Evolutionary conservation across 2,113 vertebrate species (phyloP).

Genomic region (Clarias magur): DNA sequence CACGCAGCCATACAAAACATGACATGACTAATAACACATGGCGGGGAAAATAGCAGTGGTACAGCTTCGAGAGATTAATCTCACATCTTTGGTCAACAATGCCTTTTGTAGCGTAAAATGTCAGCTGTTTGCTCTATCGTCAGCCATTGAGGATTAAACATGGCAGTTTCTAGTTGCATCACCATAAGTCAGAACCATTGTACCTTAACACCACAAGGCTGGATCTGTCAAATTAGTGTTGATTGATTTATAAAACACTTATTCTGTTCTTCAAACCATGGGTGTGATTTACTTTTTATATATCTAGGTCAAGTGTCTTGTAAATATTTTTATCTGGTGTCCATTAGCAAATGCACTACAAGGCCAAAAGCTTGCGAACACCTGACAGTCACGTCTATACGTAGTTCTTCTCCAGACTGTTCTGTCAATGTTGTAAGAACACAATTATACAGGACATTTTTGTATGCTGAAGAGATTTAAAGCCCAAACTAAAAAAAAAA

Average conservation of each 20-base stretch:
- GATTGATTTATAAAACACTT: background rate
- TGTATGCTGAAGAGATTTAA: background rate
- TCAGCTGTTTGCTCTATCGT: background rate
- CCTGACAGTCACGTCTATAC: background rate
- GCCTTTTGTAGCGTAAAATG: background rate
- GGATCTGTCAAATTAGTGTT: conserved; percentile 4
- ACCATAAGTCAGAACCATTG: background rate
- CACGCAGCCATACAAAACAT: background rate
- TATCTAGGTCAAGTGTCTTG: background rate
- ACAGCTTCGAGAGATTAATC: background rate
- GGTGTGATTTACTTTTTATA: background rate
- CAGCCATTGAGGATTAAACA: background rate
- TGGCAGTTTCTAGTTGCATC: background rate
- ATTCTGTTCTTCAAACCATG: background rate
- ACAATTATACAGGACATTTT: background rate
- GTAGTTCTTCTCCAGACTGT: background rate
- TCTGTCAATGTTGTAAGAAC: background rate
- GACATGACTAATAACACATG: background rate
- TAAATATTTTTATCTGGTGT: background rate
- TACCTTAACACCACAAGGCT: background rate
- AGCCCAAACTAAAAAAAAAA: too few relatives aligned
- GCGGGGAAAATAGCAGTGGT: too few relatives aligned
- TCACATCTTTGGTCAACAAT: conserved; percentile 9
- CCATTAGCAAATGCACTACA: background rate
- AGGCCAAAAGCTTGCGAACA: background rate